Percentiles rank a stretch among this genome's conserved stretches.
These are phyloP conservation scores for Alsophila aescularia DNA, from an alignment of 2,888 invertebrate genomes.

Conservation along the genomic window DNA sequence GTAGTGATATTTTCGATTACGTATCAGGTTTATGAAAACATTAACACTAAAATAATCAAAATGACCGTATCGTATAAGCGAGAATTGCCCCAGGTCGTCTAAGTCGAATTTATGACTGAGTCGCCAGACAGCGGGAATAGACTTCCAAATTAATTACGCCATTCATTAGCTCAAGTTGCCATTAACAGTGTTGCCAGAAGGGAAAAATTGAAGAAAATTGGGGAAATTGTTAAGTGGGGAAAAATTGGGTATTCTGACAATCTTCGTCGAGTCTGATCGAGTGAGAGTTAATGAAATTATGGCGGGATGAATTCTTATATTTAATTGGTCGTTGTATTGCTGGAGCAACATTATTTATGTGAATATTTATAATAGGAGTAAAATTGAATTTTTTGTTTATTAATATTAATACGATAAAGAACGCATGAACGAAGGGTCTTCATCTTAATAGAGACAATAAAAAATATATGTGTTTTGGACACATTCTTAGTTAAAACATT, in stretches of 20 bases:
- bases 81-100: not conserved
- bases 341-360: too few species aligned
- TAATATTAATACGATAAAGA: too few species aligned
- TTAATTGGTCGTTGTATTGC: not conserved
- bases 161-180: conserved; percentile 21
- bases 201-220: conserved; percentile 15
- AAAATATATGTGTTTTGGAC: too few species aligned
- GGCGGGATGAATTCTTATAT: not conserved
- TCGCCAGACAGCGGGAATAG: conserved; percentile 4
- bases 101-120: conserved; percentile 7
- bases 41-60: too few species aligned
- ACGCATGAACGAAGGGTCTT: too few species aligned
- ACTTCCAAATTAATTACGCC: conserved; percentile 18
- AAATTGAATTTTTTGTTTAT: too few species aligned
- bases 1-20: too few species aligned
- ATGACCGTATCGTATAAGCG: too few species aligned
- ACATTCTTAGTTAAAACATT: too few species aligned
- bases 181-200: conserved; percentile 18
- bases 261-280: conserved; percentile 4
- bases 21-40: too few species aligned
- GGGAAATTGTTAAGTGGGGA: conserved; percentile 9
- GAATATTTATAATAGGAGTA: too few species aligned
- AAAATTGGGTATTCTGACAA: conserved; percentile 14
- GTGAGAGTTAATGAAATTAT: conserved; percentile 15
- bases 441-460: too few species aligned